Base-by-base conservation (phyloP, 2,113 vertebrate genomes). In the Anolis sagrei region DNA sequence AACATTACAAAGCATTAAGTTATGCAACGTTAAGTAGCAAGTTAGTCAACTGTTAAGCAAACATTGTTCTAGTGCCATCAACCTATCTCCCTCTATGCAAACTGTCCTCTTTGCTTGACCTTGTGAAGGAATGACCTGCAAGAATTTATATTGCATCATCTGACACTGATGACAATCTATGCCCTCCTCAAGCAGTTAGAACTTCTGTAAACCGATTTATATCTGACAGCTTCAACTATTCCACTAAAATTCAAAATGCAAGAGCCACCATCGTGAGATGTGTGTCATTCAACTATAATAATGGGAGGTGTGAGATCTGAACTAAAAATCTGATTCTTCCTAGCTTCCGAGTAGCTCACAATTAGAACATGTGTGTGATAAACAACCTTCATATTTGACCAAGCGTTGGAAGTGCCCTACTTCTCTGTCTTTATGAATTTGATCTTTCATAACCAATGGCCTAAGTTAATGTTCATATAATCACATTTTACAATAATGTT, bases 121-220 rank as follows among this genome's bases (percentile, higher is more conserved):
- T 64, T 76, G 21, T 87, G 39, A 54, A n/a, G 36, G 29, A 2
- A 86, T 69, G 34, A 84, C 78, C n/a, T 32, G 82, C 75, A 76
- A 27, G 29, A 79, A 69, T 6, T 11, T 19, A 79, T 80, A 78
- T 3, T n/a, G 79, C 83, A 82, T 27, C 21, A 62, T 76, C 32
- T 82, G 25, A 82, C 27, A 87, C 61, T 36, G 19, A 48, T 49
- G 13, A 25, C 44, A 39, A 21, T 34, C 21, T 21, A 32, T 80
- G 32, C 6, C 19, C 5, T 76, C 23, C 58, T 82, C 70, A 82
- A 87, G 86, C 8, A 54, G 66, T 73, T 25, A 32, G 16, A 16
- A 1, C 1, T 49, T 44, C 54, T 25, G 7, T 18, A 23, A 2
- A 36, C 10, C 23, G 8, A 25, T 73, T 64, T 14, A 8, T 29